Evolutionary conservation across 1,140 invertebrate genomes (phyloP).

Genomic region (Macrosteles quadrilineatus): DNA sequence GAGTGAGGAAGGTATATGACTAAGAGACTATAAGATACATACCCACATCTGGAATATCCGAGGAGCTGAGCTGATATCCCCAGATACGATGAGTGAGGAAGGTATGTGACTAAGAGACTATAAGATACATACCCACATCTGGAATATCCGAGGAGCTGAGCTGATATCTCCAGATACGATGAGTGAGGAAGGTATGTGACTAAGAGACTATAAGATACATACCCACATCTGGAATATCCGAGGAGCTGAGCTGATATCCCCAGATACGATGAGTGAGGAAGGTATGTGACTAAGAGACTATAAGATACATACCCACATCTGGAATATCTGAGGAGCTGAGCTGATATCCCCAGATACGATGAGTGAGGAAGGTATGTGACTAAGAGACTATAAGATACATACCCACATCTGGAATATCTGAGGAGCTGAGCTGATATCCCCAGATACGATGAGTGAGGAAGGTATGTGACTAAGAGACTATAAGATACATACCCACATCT

Average conservation of each 20-base stretch:
- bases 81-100: neutral
- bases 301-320: neutral
- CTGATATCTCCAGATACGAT: neutral
- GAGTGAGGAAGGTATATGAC: neutral
- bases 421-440: neutral
- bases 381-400: neutral
- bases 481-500: neutral
- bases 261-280: neutral
- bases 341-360: neutral
- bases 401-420: neutral
- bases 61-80: neutral
- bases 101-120: conserved; percentile 7
- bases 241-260: neutral
- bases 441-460: neutral
- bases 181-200: neutral
- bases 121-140: neutral
- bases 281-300: conserved; percentile 7
- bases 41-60: neutral
- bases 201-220: neutral
- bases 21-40: neutral
- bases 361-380: neutral
- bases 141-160: neutral
- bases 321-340: neutral
- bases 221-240: neutral
- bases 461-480: conserved; percentile 7